Conservation (phyloP, 2,888 invertebrate genomes). For the Lamellibrachia columna region DNA sequence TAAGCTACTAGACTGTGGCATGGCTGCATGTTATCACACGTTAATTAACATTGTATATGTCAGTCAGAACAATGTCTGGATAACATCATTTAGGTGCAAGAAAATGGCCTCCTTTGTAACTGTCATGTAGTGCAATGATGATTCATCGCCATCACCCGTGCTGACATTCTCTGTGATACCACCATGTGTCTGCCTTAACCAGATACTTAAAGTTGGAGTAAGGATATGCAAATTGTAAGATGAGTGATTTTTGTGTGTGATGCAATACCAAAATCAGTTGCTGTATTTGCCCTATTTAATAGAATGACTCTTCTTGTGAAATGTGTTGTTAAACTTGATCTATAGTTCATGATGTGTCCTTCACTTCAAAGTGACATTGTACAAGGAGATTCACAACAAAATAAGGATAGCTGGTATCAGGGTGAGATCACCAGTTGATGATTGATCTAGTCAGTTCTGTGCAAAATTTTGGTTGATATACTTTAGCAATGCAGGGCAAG, state of each 20-base stretch:
- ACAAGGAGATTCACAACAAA: neutral
- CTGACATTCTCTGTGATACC: neutral
- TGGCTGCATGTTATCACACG: neutral
- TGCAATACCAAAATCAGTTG: neutral
- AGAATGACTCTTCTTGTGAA: neutral
- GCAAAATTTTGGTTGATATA: neutral
- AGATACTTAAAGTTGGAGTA: neutral
- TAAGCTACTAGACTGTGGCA: neutral
- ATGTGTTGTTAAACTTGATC: neutral
- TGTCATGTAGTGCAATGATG: neutral
- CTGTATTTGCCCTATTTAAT: neutral
- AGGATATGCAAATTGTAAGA: neutral
- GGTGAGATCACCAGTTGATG: neutral
- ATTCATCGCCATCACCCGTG: neutral
- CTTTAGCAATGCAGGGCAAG: neutral
- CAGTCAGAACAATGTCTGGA: neutral
- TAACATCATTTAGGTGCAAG: constrained; percentile 9
- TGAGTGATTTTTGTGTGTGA: neutral
- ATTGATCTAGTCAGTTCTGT: neutral
- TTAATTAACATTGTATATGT: neutral
- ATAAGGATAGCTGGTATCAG: neutral
- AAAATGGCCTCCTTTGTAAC: neutral
- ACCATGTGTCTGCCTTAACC: neutral
- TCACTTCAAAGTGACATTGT: neutral
- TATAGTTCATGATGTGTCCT: neutral